Base-by-base conservation (phyloP, 2,113 vertebrate species). In the Gnathonemus longibarbis region DNA sequence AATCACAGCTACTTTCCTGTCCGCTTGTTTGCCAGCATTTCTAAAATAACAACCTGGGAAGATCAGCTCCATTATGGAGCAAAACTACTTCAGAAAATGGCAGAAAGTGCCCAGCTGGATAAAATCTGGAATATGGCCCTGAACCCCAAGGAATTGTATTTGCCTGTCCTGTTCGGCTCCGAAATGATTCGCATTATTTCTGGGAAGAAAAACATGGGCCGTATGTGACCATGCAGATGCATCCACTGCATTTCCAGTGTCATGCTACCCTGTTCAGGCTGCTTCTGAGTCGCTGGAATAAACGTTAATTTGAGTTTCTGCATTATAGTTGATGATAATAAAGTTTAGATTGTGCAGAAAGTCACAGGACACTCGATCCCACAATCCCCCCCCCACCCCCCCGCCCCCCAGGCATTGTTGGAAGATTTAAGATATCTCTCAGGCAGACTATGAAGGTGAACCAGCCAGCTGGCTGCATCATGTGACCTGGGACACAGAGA, bases 371-470 rank as follows among this genome's bases (percentile, higher is more conserved):
- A 70, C 62, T 70, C 10, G 27, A 70, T 27, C 9, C 62, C 62
- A n/a, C n/a, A 27, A n/a, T 10, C 24, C n/a, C 62, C 10, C 7
- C 56, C 24, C n/a, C 62, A 3, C 7, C 56, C n/a, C n/a, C 9
- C n/a, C 0, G 0, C 53, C 53, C 53, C 19, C 53, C 53, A 70
- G 62, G 83, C 45, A 46, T 84, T n/a, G 45, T 84, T 80, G 13
- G 83, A n/a, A 50, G 46, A 49, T 11, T 48, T 50, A 48, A 48
- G 48, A 49, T 50, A 50, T 48, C 84, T 86, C 46, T 86, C 84
- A 86, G 24, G 2, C 46, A 50, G 84, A 86, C 21, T 50, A 48
- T 86, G 84, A 86, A 86, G 84, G 84, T 86, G 84, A 86, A 52
- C 46, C 46, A 15, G 46, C n/a, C 49, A 52, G 48, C 85, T 53